Conservation (phyloP, 2,888 invertebrate genomes). For the Lordiphosa andalusiaca region DNA sequence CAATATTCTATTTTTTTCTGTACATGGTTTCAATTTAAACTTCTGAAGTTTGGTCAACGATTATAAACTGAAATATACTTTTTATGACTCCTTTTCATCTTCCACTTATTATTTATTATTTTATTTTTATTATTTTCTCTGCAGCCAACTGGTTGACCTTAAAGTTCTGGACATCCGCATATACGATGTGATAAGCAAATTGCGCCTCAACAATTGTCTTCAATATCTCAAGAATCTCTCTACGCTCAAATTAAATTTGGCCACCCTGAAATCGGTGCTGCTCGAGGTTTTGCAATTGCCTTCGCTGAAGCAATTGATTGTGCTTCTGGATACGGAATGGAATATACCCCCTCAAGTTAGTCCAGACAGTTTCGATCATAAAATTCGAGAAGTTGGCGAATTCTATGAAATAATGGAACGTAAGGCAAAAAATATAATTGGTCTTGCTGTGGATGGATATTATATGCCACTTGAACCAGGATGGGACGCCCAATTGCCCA, state of each 20-base stretch:
- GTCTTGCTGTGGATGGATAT: slow-evolving; percentile 70
- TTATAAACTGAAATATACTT: too few relatives aligned
- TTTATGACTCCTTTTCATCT: too few relatives aligned
- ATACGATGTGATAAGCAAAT: slow-evolving; percentile 61
- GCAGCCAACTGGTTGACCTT: slow-evolving; percentile 50
- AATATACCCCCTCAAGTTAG: slow-evolving; percentile 47
- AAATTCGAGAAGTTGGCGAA: slow-evolving; percentile 70
- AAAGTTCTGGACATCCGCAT: slow-evolving; percentile 68
- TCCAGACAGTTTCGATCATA: slow-evolving; percentile 67
- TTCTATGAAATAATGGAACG: slow-evolving; percentile 68
- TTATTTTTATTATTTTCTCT: too few relatives aligned
- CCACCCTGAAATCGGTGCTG: slow-evolving; percentile 63
- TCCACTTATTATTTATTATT: too few relatives aligned
- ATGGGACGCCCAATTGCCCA: slow-evolving; percentile 57
- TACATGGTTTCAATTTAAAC: too few relatives aligned
- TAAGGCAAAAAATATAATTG: slow-evolving; percentile 54
- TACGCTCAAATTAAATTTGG: slow-evolving; percentile 69
- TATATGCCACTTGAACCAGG: slow-evolving; percentile 62
- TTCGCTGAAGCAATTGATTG: slow-evolving; percentile 58
- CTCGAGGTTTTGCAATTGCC: slow-evolving; percentile 61
- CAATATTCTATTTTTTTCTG: too few relatives aligned
- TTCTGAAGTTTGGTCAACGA: too few relatives aligned
- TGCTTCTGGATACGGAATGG: slow-evolving; percentile 68
- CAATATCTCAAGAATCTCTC: slow-evolving; percentile 55
- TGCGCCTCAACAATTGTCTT: slow-evolving; percentile 62